A percentile compares a stretch with the other conserved stretches of the same genome.
Conservation (phyloP, 2,797 vertebrate genomes). For the Schizopygopsis malacanthus region DNA sequence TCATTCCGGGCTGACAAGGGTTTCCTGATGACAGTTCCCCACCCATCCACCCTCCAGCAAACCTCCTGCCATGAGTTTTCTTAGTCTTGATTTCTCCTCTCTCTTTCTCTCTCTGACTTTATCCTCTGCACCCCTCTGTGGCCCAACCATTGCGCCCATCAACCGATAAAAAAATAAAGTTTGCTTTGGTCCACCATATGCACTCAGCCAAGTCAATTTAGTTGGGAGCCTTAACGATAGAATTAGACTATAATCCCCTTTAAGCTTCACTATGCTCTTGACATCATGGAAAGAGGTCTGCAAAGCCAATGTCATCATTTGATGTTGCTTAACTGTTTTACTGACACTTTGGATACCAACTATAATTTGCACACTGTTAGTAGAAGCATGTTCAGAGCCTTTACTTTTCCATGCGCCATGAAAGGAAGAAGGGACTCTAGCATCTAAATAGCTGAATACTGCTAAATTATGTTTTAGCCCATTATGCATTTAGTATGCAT, state of each 20-base stretch:
- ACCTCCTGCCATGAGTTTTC: constrained; percentile 80
- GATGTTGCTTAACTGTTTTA: constrained; percentile 75
- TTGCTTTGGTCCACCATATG: constrained; percentile 69
- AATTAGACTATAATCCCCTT: constrained; percentile 74
- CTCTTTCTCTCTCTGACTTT: constrained; percentile 12
- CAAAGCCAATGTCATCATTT: constrained; percentile 77
- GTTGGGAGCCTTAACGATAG: constrained; percentile 73
- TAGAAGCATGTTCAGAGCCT: constrained; percentile 9
- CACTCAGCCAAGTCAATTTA: constrained; percentile 78
- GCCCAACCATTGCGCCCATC: constrained; percentile 33
- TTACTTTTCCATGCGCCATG: constrained; percentile 22
- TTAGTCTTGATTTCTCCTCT: constrained; percentile 44
- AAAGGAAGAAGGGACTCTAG: constrained; percentile 20
- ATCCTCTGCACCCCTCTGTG: constrained; percentile 19
- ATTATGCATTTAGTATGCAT: not conserved
- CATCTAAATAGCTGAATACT: not conserved
- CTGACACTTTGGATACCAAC: constrained; percentile 60
- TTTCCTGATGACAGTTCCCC: constrained; percentile 79
- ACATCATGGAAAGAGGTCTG: constrained; percentile 79
- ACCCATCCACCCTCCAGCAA: constrained; percentile 75
- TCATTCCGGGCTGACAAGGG: constrained; percentile 75
- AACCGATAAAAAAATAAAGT: constrained; percentile 62
- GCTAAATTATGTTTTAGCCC: not conserved
- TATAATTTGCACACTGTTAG: constrained; percentile 26
- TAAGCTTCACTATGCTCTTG: constrained; percentile 78